Evolutionary conservation across 2,888 invertebrate species (phyloP).

Genomic region (Nomada fucata): DNA sequence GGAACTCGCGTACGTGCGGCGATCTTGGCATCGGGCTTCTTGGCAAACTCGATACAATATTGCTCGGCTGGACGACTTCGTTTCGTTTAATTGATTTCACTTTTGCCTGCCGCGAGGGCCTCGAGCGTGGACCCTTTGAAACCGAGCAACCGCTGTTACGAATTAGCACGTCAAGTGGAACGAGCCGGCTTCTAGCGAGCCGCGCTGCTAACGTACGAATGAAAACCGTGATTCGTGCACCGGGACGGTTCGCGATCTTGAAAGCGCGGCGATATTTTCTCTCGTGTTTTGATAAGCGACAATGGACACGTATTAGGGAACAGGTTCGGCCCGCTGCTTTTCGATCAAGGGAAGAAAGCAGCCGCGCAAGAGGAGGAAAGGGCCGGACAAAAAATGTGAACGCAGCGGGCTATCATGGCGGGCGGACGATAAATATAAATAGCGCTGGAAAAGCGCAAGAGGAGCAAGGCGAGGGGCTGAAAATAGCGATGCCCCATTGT

Average conservation of each 20-base stretch:
- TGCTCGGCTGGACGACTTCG: too few relatives aligned
- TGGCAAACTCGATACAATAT: background rate
- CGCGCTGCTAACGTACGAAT: too few relatives aligned
- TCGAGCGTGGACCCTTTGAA: too few relatives aligned
- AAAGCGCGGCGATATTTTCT: too few relatives aligned
- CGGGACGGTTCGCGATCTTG: too few relatives aligned
- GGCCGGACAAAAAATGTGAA: background rate
- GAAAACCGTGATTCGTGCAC: too few relatives aligned
- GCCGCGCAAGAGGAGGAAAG: background rate
- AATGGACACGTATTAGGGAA: background rate
- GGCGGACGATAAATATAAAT: slow-evolving; percentile 66
- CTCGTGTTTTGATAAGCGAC: too few relatives aligned
- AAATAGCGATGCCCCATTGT: slow-evolving; percentile 68
- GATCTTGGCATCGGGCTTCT: background rate
- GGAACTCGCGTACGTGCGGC: background rate
- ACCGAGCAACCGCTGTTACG: too few relatives aligned
- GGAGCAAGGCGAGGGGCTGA: slow-evolving; percentile 33
- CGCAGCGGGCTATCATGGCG: slow-evolving; percentile 39
- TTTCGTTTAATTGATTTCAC: too few relatives aligned
- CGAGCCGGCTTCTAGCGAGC: too few relatives aligned
- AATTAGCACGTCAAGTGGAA: too few relatives aligned
- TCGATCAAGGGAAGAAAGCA: background rate
- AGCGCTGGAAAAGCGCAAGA: slow-evolving; percentile 37
- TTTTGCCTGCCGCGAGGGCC: too few relatives aligned
- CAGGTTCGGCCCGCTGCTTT: background rate